Base-by-base conservation (phyloP, 2,888 invertebrate genomes). In the Eurytoma adleriae region DNA sequence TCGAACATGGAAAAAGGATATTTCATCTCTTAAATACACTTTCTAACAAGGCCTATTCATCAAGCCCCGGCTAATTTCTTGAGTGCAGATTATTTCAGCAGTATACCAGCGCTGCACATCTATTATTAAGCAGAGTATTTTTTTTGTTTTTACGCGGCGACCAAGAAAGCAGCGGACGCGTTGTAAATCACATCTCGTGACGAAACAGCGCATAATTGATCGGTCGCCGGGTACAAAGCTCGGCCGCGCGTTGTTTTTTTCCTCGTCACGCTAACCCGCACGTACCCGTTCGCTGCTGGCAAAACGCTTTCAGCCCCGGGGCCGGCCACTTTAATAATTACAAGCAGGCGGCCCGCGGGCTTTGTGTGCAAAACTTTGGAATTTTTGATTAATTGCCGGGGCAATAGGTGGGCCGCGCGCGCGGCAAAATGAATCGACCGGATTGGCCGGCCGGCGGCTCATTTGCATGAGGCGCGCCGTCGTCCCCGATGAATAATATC, bases 401-500 rank as follows among this genome's bases (percentile, higher is more conserved):
- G 74, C 48, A 24, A 66, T 61, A 56, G 40, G 50, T 2, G 24
- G 24, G 24, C 24, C 24, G 24, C 24, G 24, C 67, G 48, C 40
- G 24, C 12, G 24, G 20, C 52, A 24, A 68, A 68, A 68, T 54
- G 68, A 68, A 68, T 68, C 68, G 68, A 16, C 20, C 68, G 52
- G 27, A 40, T 40, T 64, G n/a, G 54, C 61, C 7, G 61, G 27
- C 3, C 24, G 16, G 67, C 18, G 18, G 30, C n/a, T 10, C 16
- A 74, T 74, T 61, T 76, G 76, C 54, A 59, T 61, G 61, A 54
- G 56, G 48, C 50, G 62, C n/a, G 24, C 40, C n/a, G 10, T 40
- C 40, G 52, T 64, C 57, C 71, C 62, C 30, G 48, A 61, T 76
- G 75, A 80, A 80, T 80, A 80, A 76, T 80, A 76, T 27, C 27